These are phyloP conservation scores for Malurus splendens DNA, from an alignment of 2,797 vertebrate species.

Conservation along the genomic window DNA sequence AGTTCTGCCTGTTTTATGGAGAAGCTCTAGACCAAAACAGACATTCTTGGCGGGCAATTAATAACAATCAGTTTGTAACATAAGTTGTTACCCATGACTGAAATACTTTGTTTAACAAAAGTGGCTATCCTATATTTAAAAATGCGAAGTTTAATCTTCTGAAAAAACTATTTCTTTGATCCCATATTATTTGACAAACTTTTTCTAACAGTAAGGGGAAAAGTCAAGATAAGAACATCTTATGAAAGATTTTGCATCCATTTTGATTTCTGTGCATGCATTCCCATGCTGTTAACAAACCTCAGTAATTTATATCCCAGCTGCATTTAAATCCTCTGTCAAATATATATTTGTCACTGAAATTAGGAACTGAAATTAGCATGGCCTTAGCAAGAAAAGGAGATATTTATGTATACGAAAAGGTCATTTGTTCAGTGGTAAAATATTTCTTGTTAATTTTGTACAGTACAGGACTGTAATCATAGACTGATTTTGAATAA, in stretches of 20 bases:
- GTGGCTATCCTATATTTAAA: background rate
- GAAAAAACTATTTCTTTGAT: background rate
- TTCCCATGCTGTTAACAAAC: background rate
- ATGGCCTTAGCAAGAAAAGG: background rate
- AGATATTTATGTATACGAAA: background rate
- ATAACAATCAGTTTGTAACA: background rate
- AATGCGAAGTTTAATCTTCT: background rate
- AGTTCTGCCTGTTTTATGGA: background rate
- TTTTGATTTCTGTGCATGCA: background rate
- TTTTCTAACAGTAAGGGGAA: background rate
- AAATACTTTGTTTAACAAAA: background rate
- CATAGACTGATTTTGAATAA: background rate
- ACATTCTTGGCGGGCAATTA: background rate
- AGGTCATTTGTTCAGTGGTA: conserved; percentile 1
- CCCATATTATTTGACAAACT: background rate
- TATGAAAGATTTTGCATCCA: background rate
- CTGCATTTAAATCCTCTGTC: background rate
- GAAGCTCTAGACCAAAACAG: background rate
- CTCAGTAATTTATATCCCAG: background rate
- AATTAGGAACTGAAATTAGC: conserved; percentile 42
- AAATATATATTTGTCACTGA: background rate
- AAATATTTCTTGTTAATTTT: background rate
- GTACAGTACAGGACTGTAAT: background rate
- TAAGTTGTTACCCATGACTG: background rate
- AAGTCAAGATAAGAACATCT: background rate